Percentiles rank a stretch among this genome's conserved stretches.
Conservation (phyloP, 1,140 invertebrate species). For the Temnothorax nylanderi region DNA sequence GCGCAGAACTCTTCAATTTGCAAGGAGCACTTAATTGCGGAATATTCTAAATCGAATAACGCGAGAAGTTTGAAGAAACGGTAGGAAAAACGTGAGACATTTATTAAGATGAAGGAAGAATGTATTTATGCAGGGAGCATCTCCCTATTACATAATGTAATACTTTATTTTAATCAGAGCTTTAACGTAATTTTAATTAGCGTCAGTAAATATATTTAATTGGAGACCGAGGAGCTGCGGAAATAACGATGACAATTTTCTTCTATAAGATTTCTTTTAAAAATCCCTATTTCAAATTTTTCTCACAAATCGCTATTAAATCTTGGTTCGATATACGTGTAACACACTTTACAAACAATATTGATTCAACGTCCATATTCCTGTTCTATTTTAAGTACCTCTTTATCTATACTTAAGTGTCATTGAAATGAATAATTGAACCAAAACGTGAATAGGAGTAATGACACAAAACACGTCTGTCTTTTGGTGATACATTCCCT, state of each 20-base stretch:
- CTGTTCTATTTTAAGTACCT: not conserved
- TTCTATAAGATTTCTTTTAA: not conserved
- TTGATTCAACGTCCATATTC: not conserved
- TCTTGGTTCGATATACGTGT: not conserved
- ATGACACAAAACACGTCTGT: not conserved
- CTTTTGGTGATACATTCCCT: not conserved
- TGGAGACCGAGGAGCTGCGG: not conserved
- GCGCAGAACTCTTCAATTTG: not conserved
- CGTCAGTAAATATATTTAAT: not conserved
- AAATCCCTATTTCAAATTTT: not conserved
- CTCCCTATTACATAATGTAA: not conserved
- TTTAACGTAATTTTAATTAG: constrained; percentile 20
- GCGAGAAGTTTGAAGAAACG: constrained; percentile 13
- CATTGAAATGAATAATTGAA: constrained; percentile 9
- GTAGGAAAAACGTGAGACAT: not conserved
- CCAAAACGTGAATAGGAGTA: not conserved
- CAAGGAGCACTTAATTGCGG: not conserved
- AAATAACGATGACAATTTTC: not conserved
- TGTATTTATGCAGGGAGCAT: not conserved
- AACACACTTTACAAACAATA: not conserved
- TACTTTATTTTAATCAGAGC: not conserved
- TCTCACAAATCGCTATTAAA: not conserved
- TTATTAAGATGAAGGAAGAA: constrained; percentile 2
- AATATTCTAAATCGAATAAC: constrained; percentile 24
- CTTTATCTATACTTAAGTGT: not conserved